phyloP scores from a whole-genome alignment of 2,113 vertebrate species.

The Forbesichthys papilliferus region DNA sequence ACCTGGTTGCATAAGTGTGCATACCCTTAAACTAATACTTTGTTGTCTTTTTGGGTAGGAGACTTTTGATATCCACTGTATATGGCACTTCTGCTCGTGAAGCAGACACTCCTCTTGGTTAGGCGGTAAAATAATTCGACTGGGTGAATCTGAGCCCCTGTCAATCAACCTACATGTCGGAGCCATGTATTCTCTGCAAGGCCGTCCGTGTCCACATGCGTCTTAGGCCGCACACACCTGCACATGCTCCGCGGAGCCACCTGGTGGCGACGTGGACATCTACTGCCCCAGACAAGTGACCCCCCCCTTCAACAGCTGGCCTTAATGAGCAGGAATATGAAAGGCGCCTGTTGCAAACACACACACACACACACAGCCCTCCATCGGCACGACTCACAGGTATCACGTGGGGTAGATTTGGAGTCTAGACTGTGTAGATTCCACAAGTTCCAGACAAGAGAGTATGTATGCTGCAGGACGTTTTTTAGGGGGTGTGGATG shows the following conservation, averaged over 20 bases:
- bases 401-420: conserved; percentile 67
- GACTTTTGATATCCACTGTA: too few relatives aligned
- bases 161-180: too few relatives aligned
- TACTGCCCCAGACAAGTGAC: conserved; percentile 34
- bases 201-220: neutral
- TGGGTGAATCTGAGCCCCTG: too few relatives aligned
- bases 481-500: neutral
- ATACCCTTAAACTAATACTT: too few relatives aligned
- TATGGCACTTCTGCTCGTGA: too few relatives aligned
- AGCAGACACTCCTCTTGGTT: too few relatives aligned
- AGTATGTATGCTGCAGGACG: conserved; percentile 27
- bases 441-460: conserved; percentile 66
- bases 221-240: neutral
- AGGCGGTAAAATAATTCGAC: too few relatives aligned
- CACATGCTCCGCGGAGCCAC: neutral
- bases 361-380: neutral
- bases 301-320: conserved; percentile 60
- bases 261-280: conserved; percentile 21
- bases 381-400: conserved; percentile 56
- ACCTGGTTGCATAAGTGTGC: too few relatives aligned
- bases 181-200: too few relatives aligned
- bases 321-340: conserved; percentile 40
- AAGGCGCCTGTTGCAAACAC: conserved; percentile 45
- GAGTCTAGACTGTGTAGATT: conserved; percentile 77
- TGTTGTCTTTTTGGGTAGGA: too few relatives aligned